Evolutionary conservation across 1,140 invertebrate genomes (phyloP).

Genomic region (Drosophila arawakana): DNA sequence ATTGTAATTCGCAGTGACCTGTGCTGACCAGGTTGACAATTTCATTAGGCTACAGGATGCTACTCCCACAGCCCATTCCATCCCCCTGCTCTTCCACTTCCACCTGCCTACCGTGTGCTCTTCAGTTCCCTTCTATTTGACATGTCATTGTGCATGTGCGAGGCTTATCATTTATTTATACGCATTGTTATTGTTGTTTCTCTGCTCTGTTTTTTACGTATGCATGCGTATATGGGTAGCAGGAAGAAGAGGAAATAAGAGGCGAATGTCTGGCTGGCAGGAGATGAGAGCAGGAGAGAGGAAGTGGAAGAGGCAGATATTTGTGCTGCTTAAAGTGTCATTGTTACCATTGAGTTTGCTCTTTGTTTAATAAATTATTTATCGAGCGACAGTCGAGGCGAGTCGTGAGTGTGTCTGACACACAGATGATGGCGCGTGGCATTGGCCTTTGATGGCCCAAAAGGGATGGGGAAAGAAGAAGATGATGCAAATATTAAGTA

Average conservation of each 20-base stretch:
- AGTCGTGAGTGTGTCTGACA: constrained; percentile 23
- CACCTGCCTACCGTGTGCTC: no score
- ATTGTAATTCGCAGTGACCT: constrained; percentile 24
- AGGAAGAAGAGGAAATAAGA: constrained; percentile 25
- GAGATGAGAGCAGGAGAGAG: constrained; percentile 16
- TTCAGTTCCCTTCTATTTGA: neutral
- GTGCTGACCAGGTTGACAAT: constrained; percentile 48
- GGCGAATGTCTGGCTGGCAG: constrained; percentile 43
- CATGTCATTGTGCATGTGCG: constrained; percentile 57
- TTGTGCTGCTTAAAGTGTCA: constrained; percentile 72
- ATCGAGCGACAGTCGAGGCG: constrained; percentile 36
- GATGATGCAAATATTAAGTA: constrained; percentile 16
- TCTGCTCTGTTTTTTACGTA: constrained; percentile 8
- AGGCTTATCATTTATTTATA: constrained; percentile 77
- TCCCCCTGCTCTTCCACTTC: no score
- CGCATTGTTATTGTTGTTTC: constrained; percentile 71
- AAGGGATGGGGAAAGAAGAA: neutral
- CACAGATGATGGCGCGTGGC: constrained; percentile 50
- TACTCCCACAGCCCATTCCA: no score
- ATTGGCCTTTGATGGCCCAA: constrained; percentile 44
- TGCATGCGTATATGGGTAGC: neutral
- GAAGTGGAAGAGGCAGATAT: neutral
- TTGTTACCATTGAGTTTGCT: constrained; percentile 71
- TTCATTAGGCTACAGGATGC: constrained; percentile 26
- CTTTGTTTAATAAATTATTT: constrained; percentile 81